Evolutionary conservation across 1,140 invertebrate species (phyloP), one percentile per base, ranked within the genome.

Genomic region (Drosophila rhopaloa): DNA sequence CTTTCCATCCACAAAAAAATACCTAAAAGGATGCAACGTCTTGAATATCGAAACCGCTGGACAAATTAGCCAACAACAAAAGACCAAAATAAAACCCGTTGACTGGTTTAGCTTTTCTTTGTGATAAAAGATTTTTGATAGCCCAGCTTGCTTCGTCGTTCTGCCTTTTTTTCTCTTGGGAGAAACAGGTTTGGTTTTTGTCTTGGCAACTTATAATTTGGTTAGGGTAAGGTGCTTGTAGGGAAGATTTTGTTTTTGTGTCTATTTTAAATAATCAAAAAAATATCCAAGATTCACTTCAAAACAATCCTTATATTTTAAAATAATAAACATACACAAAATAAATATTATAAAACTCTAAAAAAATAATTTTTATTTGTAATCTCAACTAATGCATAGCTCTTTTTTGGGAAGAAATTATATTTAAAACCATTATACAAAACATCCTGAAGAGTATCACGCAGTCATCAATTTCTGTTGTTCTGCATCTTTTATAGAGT

Each of bases 81-180:
- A 9, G 24, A 38, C 29, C 37, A 14, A 65, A 66, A 76, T 57
- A 57, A 73, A 76, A 66, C 41, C 54, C 54, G 53, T 73, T 62
- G 68, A 80, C 58, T 72, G 61, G 37, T 63, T 62, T 44, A 51
- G 53, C 48, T 75, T 57, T 67, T 73, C 76, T 50, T 80, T 68
- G 51, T 79, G 82, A 85, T 86, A 78, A 78, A 86, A 79, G 41
- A 68, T 73, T 79, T 67, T 61, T 68, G 79, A 88, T 88, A 78
- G 70, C 75, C 48, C 70, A 50, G 44, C 57, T 48, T 35, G 35
- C 19, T 7, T 11, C 11, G 29, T 14, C 46, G 40, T 27, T 62
- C 10, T 9, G 24, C 32, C 55, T 59, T n/a, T 35, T 19, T 19
- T 29, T 13, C 41, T 48, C n/a, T 32, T n/a, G 27, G 2, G 35